Percentiles rank a stretch among this genome's conserved stretches.
phyloP scores from a whole-genome alignment of 2,888 invertebrate genomes.

The Drosophila recens region DNA sequence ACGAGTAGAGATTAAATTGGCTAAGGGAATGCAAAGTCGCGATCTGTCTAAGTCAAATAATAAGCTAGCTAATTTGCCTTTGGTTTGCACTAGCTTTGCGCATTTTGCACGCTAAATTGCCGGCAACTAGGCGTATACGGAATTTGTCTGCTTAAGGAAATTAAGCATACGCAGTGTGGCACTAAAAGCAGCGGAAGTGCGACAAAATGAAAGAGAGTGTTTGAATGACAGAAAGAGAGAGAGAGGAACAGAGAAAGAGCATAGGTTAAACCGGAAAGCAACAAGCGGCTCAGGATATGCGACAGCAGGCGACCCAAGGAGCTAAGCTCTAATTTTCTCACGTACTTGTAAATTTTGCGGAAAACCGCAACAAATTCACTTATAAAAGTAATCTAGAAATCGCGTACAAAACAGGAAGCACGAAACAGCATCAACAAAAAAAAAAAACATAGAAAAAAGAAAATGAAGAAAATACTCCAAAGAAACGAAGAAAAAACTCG shows the following conservation, averaged over 20 bases:
- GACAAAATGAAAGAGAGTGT: conserved; percentile 9
- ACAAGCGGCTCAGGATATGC: conserved; percentile 61
- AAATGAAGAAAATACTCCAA: conserved; percentile 33
- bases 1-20: conserved; percentile 7
- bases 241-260: not conserved
- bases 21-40: conserved; percentile 17
- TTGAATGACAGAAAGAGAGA: too few species aligned
- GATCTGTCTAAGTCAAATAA: conserved; percentile 59
- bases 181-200: conserved; percentile 39
- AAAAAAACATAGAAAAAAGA: conserved; percentile 16
- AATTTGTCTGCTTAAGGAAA: conserved; percentile 44
- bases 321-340: conserved; percentile 80
- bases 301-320: conserved; percentile 37
- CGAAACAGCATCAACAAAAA: conserved; percentile 46
- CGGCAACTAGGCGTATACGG: conserved; percentile 56
- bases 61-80: conserved; percentile 65
- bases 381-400: conserved; percentile 80
- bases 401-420: conserved; percentile 77
- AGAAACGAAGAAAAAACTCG: conserved; percentile 35
- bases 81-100: conserved; percentile 28
- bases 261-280: conserved; percentile 49
- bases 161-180: conserved; percentile 60
- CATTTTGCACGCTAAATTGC: conserved; percentile 27
- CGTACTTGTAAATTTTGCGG: conserved; percentile 81
- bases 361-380: conserved; percentile 80